phyloP scores from a whole-genome alignment of 2,113 vertebrate species.

The Hucho hucho region DNA sequence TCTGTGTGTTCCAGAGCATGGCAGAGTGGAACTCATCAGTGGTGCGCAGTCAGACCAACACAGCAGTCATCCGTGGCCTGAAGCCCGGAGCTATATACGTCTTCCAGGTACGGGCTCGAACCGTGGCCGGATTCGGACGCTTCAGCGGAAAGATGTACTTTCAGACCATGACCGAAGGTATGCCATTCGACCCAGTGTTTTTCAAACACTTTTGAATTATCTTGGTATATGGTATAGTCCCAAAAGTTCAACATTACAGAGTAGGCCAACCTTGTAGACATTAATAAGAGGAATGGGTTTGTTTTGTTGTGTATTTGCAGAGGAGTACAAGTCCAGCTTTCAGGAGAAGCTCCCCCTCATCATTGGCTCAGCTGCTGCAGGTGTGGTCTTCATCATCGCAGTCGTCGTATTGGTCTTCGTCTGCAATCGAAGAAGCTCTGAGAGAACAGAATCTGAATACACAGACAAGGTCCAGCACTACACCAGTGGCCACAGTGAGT shows the following conservation, averaged over 20 bases:
- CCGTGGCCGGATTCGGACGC: conserved; percentile 92
- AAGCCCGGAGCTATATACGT: conserved; percentile 92
- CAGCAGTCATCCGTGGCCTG: conserved; percentile 82
- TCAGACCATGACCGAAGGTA: conserved; percentile 97
- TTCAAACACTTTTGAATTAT: too few relatives aligned
- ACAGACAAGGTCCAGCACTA: conserved; percentile 97
- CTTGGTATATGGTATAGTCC: background rate
- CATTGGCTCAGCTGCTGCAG: conserved; percentile 87
- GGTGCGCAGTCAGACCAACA: conserved; percentile 92
- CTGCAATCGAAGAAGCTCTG: conserved; percentile 87
- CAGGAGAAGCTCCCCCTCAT: conserved; percentile 95
- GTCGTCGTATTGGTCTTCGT: conserved; percentile 85
- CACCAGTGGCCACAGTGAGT: conserved; percentile 96
- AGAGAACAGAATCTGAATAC: conserved; percentile 90
- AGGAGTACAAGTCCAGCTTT: conserved; percentile 90
- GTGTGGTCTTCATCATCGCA: conserved; percentile 90
- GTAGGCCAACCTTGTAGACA: background rate
- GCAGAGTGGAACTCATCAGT: conserved; percentile 88
- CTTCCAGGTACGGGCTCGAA: conserved; percentile 94
- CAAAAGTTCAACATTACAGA: too few relatives aligned
- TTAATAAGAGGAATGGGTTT: background rate
- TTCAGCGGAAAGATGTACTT: conserved; percentile 98
- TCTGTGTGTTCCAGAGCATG: conserved; percentile 74
- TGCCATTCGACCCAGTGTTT: conserved; percentile 12
- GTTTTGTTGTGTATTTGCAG: conserved; percentile 60